Base-by-base conservation (phyloP, 1,140 invertebrate species). In the Calliopsis andreniformis region DNA sequence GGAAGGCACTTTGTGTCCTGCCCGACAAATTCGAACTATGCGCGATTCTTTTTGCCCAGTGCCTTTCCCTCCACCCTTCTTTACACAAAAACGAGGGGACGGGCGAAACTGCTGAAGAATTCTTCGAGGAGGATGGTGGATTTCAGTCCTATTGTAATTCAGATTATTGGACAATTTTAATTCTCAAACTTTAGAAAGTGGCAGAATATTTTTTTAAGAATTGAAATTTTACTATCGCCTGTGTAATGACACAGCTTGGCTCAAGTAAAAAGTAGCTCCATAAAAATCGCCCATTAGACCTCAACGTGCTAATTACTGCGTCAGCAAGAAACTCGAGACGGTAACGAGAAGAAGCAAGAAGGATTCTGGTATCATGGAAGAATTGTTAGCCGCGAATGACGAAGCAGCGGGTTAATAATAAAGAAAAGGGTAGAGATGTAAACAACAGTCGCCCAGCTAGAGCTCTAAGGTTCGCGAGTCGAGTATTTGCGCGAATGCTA, bases 1-100 rank as follows among this genome's bases (percentile, higher is more conserved):
- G 72, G 80, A 81, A 82, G 72, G 69, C 66, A 82, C 80, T 82
- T 82, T 82, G 80, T 82, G 80, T 53, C 72, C 78, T 51, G 78
- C 66, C 72, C 47, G 64, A 67, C 72, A 63, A 82, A 77, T 68
- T 81, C 79, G 66, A 81, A 77, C 72, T 81, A 77, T 76, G 66
- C 79, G 59, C 72, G 75, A 66, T 82, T 77, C 76, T 82, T 76
- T 66, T 42, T 25, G 45, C 28, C 35, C 35, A 7, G n/a, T 8
- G 14, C 14, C 4, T 10, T 35, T 42, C 20, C 39, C 35, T 59
- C 64, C 62, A 56, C 71, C 35, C n/a, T n/a, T n/a, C 4, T 66
- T 28, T 56, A 51, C 51, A 56, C 47, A 56, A 75, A 75, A 62
- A 58, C 45, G 39, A 56, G 56, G 67, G 62, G 39, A n/a, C 0